Base-by-base conservation (phyloP, 2,888 invertebrate species). In the Synergus japonicus region DNA sequence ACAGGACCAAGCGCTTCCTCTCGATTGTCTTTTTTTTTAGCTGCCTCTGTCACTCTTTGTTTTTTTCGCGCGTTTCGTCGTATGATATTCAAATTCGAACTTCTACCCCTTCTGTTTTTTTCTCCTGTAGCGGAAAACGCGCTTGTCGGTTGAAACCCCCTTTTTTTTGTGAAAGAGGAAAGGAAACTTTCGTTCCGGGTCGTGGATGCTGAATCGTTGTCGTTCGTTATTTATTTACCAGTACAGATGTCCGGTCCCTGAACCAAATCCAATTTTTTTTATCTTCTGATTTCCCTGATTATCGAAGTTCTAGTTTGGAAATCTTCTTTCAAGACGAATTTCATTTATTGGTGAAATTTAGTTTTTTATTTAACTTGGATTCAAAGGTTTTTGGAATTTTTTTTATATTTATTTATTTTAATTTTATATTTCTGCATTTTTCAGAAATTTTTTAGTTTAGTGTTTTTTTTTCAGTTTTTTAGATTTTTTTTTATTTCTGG, bases 1-100 rank as follows among this genome's bases (percentile, higher is more conserved):
- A 83, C 79, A 82, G 78, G 78, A 81, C 78, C 79, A 81, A 76
- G 83, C 76, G 82, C 85, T 85, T 84, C 86, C 85, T 83, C 79
- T 80, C 80, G 78, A 83, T 84, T 85, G 83, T 85, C 82, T 83
- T 76, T 82, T 22, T 81, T 67, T 78, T 63, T 49, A 46, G 54
- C 43, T 44, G 2, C 43, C 46, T 76, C 66, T 46, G 15, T 54
- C 29, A 44, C 49, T 65, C 76, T 65, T 78, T 81, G 76, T 82
- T 66, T 66, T 66, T 76, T 76, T 46, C 66, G 46, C 65, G 69
- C 49, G 29, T 73, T 73, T 49, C 37, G 54, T 49, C 69, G 37
- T 22, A 73, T 73, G 69, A 73, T 73, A 73, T 73, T 73, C 49
- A 73, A 73, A 73, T 73, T 73, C n/a, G 49, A 73, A 73, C 29